Evolutionary conservation across 2,888 invertebrate genomes (phyloP), one percentile per base, ranked within the genome.

Genomic region (Conops quadrifasciatus): DNA sequence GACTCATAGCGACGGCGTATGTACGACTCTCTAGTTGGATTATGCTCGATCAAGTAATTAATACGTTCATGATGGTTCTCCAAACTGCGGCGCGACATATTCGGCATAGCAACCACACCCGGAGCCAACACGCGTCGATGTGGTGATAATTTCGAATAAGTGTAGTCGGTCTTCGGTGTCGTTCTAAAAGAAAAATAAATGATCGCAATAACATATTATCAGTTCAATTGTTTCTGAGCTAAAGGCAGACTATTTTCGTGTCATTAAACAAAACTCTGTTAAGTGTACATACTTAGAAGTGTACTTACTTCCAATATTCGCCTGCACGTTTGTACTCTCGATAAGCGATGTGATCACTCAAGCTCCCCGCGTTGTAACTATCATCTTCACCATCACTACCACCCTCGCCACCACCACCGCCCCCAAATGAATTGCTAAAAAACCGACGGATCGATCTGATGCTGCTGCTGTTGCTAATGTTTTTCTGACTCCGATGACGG

Each of bases 81-180:
- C 66, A 92, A 87, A 70, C 93, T 91, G 71, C 90, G 89, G 2
- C 95, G 90, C 1, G 94, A 94, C 95, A 96, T 95, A 86, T 96
- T 95, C 3, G 95, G 95, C 89, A 94, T 93, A 30, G 92, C 92
- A 75, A 94, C 88, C 70, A 94, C 89, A 1, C 94, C 94, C 0
- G 93, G 93, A 0, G 92, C 92, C 71, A 94, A 87, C 83, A 93
- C 93, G 77, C 92, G 91, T 67, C 94, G 91, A 87, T 93, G 93
- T 77, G 91, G 91, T n/a, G 94, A 95, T 77, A 92, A 87, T 75
- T 89, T 90, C 1, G 95, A 94, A 85, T 96, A 96, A 11, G 95
- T 95, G 87, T 94, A 95, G 86, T 95, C 95, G 73, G 95, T 96
- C 87, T 96, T 96, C 5, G 94, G 95, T 83, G 92, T 94, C 85